phyloP scores from a whole-genome alignment of 2,797 vertebrate species.

The Petrocephalus sullivani region DNA sequence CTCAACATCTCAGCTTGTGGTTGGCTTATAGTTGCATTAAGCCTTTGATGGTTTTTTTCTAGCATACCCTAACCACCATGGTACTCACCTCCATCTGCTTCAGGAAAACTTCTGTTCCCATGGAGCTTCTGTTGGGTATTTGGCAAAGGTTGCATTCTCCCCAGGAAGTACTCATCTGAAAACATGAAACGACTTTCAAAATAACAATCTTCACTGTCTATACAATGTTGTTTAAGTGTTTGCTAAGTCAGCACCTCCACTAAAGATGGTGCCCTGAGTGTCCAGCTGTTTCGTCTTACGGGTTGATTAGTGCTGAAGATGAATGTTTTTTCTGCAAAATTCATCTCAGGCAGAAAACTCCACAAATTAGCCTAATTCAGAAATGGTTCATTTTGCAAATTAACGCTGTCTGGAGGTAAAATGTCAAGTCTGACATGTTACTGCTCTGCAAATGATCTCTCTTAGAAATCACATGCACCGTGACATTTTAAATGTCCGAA shows the following conservation, averaged over 20 bases:
- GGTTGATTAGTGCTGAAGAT: background rate
- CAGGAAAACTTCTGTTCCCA: background rate
- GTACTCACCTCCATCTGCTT: background rate
- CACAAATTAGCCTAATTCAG: background rate
- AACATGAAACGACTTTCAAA: background rate
- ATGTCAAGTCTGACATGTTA: background rate
- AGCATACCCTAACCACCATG: background rate
- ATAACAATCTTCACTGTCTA: background rate
- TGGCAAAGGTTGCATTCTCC: background rate
- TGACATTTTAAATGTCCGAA: background rate
- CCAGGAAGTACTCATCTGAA: background rate
- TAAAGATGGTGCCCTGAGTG: background rate
- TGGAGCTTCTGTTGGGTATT: background rate
- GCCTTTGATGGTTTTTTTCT: background rate
- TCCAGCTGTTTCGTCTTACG: background rate
- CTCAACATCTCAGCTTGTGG: background rate
- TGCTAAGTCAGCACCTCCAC: background rate
- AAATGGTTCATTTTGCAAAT: background rate
- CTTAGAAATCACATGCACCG: background rate
- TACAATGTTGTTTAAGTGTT: background rate
- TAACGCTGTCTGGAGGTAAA: background rate
- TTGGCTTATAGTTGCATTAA: background rate
- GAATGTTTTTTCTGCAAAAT: background rate
- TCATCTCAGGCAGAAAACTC: background rate
- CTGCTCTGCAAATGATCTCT: background rate